phyloP scores from a whole-genome alignment of 2,888 invertebrate genomes.

The Subacronicta megacephala region DNA sequence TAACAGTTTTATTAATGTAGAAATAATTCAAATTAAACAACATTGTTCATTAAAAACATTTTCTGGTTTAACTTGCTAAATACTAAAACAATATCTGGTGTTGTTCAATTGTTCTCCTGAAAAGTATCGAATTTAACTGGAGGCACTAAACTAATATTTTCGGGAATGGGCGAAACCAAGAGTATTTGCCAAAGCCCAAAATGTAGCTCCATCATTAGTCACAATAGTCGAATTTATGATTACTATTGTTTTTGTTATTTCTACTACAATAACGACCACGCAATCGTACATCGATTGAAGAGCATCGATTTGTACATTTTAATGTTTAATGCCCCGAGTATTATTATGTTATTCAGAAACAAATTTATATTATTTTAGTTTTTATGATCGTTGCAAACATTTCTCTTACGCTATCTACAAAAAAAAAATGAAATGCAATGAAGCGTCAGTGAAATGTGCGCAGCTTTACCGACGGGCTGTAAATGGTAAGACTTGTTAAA shows the following conservation, averaged over 20 bases:
- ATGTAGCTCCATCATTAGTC: conserved; percentile 10
- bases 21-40: too few relatives aligned
- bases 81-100: too few relatives aligned
- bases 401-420: conserved; percentile 39
- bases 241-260: conserved; percentile 25
- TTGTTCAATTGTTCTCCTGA: too few relatives aligned
- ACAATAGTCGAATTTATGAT: conserved; percentile 31
- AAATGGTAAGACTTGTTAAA: conserved; percentile 79
- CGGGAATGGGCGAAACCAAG: too few relatives aligned
- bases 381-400: conserved; percentile 43
- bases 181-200: not conserved
- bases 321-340: conserved; percentile 59
- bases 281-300: conserved; percentile 21
- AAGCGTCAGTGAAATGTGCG: conserved; percentile 54
- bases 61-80: too few relatives aligned
- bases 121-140: too few relatives aligned
- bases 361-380: conserved; percentile 59
- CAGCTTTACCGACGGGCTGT: conserved; percentile 73
- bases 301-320: conserved; percentile 39
- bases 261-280: conserved; percentile 12
- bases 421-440: conserved; percentile 44
- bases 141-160: too few relatives aligned
- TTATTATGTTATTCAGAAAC: conserved; percentile 66
- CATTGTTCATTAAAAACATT: too few relatives aligned
- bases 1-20: too few relatives aligned